Evolutionary conservation across 2,888 invertebrate species (phyloP), one percentile per base, ranked within the genome.

Genomic region (Pogonocherus hispidulus): DNA sequence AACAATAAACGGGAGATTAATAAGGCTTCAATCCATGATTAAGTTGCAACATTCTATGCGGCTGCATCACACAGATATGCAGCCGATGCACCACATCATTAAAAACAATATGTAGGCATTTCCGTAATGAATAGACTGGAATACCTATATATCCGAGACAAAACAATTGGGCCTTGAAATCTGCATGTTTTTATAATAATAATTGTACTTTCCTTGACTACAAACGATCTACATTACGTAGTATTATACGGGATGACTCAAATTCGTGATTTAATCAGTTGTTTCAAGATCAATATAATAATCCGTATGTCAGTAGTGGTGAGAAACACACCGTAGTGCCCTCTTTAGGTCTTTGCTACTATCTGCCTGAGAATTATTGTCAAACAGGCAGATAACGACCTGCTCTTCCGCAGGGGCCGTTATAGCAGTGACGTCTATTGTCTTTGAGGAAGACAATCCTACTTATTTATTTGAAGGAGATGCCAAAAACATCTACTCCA

Each of bases 151-250:
- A 23, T 55, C 57, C 23, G 20, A 46, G 57, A 41, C 19, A 20
- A 59, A 32, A 47, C 22, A 32, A 18, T 32, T 18, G 32, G 32
- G 32, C 59, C 59, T 59, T 59, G 59, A 59, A 59, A 59, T 59
- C 32, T 19, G 47, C 44, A 9, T 32, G 32, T 23, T 59, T n/a
- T 44, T 27, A 5, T 16, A 41, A 35, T 18, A 20, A 14, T 49
- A 14, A 23, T 23, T 19, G 14, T 32, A n/a, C 32, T 27, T 59
- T 59, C 32, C 47, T 19, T 47, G n/a, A 55, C 6, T 20, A 20
- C 18, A 20, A 23, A 20, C 22, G 41, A 22, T 41, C 22, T 27
- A 57, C 23, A 19, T 11, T 37, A 37, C 23, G 22, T 14, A 23
- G 22, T 6, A 27, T 27, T n/a, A 32, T 8, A 32, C 16, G 18